Evolutionary conservation across 2,888 invertebrate species (phyloP).

Genomic region (Drosophila cognata): DNA sequence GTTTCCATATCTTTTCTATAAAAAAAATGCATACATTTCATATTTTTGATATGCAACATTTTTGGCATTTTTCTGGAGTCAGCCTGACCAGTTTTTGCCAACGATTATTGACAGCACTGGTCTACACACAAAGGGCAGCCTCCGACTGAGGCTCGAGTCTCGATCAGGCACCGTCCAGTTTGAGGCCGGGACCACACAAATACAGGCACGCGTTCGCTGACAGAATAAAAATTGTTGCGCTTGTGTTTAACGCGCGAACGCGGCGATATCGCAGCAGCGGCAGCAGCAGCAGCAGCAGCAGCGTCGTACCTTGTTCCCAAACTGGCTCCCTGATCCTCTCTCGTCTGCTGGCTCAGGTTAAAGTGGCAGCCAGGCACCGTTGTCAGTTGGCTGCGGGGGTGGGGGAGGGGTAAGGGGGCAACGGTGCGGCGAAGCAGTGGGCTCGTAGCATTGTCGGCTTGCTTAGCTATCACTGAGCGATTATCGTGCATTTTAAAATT

Average conservation of each 20-base stretch:
- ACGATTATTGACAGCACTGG: constrained; percentile 2
- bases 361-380: constrained; percentile 73
- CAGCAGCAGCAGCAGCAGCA: constrained; percentile 38
- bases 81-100: neutral
- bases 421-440: constrained; percentile 3
- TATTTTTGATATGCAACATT: neutral
- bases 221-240: constrained; percentile 85
- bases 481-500: constrained; percentile 85
- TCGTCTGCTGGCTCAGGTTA: constrained; percentile 55
- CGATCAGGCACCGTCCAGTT: constrained; percentile 65
- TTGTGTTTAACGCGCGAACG: constrained; percentile 85
- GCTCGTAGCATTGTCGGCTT: constrained; percentile 71
- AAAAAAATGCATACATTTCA: neutral
- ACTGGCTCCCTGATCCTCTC: constrained; percentile 69
- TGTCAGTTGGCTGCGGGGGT: constrained; percentile 60
- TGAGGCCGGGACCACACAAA: constrained; percentile 85
- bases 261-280: constrained; percentile 81
- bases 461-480: constrained; percentile 83
- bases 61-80: neutral
- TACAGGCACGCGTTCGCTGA: constrained; percentile 86
- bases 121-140: constrained; percentile 35
- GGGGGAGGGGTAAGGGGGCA: constrained; percentile 21
- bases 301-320: constrained; percentile 73
- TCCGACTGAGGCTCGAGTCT: constrained; percentile 24
- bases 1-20: neutral